These are phyloP conservation scores for Macrophya alboannulata DNA, from an alignment of 2,888 invertebrate species.

Conservation along the genomic window DNA sequence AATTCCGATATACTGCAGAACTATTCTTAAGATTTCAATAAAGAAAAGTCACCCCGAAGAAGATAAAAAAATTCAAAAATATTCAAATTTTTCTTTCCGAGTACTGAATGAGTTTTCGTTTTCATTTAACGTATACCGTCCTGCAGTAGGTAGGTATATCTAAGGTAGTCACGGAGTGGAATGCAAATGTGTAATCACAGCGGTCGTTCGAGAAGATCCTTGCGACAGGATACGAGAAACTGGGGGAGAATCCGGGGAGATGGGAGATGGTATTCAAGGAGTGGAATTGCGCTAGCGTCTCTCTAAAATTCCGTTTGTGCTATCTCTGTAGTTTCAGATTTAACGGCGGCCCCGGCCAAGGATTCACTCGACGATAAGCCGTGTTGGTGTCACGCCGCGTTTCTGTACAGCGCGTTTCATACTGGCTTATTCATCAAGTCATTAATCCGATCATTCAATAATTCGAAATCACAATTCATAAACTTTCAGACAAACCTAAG, in stretches of 20 bases:
- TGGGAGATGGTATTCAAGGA: conserved; percentile 64
- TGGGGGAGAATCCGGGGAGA: conserved; percentile 29
- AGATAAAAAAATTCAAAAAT: background rate
- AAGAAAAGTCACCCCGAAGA: background rate
- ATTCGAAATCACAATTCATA: background rate
- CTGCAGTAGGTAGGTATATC: conserved; percentile 22
- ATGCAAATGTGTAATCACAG: conserved; percentile 70
- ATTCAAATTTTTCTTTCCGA: background rate
- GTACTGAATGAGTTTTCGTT: background rate
- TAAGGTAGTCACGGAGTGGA: conserved; percentile 64
- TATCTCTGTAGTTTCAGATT: conserved; percentile 63
- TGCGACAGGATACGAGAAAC: conserved; percentile 49
- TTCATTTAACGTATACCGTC: background rate
- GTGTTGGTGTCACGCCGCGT: conserved; percentile 28
- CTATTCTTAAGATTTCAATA: background rate
- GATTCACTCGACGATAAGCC: conserved; percentile 55
- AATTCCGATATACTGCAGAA: background rate
- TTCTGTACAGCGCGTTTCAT: conserved; percentile 45
- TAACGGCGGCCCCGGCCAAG: conserved; percentile 58
- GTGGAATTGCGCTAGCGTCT: conserved; percentile 63
- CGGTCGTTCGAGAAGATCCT: conserved; percentile 63
- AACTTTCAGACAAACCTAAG: background rate
- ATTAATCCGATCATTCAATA: background rate
- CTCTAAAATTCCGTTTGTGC: conserved; percentile 62
- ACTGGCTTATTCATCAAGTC: background rate